Evolutionary conservation across 2,888 invertebrate species (phyloP), one percentile per base, ranked within the genome.

Genomic region (Leptothorax acervorum): DNA sequence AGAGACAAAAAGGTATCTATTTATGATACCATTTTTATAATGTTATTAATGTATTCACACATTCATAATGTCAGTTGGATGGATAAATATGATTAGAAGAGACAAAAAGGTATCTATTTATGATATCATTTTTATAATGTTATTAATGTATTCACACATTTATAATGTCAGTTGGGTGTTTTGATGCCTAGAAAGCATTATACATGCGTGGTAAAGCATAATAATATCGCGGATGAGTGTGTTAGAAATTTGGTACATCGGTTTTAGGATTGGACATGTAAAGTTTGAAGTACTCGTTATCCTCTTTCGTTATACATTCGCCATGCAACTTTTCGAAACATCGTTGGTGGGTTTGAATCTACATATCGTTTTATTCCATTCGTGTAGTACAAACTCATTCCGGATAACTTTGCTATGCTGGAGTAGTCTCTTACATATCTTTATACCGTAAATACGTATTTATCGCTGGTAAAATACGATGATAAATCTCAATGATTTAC

Each of bases 261-360:
- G 74, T 79, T 79, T 68, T 79, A 79, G 78, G 71, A 79, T 79
- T 73, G 79, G 79, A 73, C 79, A 35, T 79, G 57, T 73, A 73
- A 79, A 79, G 79, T 79, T 79, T 79, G 79, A 79, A 73, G 79
- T 79, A 79, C 74, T 79, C 79, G 79, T 79, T 79, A 79, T 79
- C 79, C 79, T 79, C 79, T 79, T 79, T 79, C 79, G 71, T 23
- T 23, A 23, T 79, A 79, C 57, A 70, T 78, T 57, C 73, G 79
- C 74, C 35, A 48, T 2, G 71, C 79, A 79, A 79, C 79, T 79
- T 79, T 79, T 73, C 79, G 79, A 60, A 65, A 79, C 79, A 79
- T 79, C 74, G 74, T 60, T 55, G 79, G 57, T 51, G 57, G 60
- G 73, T 73, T 79, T 79, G 57, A 73, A 79, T 42, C 71, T 71